Base-by-base conservation (phyloP, 2,797 vertebrate genomes). In the Phrynocephalus vlangalii region DNA sequence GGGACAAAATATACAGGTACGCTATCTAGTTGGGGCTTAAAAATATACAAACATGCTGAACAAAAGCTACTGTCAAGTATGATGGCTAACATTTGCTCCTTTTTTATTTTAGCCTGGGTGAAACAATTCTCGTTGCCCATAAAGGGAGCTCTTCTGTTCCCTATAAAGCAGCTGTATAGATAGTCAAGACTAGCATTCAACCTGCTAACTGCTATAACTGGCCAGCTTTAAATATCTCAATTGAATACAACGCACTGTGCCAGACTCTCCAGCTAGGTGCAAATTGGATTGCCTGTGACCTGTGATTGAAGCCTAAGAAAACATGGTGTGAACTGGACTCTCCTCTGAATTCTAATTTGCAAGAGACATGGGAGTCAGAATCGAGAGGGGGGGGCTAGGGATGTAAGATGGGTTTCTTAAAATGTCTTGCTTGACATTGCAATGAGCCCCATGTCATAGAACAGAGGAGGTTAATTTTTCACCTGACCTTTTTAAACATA, bases 191-290 rank as follows among this genome's bases (percentile, higher is more conserved):
- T 76, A 60, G 33, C 56, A 82, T 76, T 38, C 86, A 63, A 52
- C 71, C 60, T 73, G 26, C 87, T 82, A 81, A 76, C 60, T 81
- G 60, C 71, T 56, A 56, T 52, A 76, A 44, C 71, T 48, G 56
- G 66, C 26, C 71, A 76, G 66, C 48, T 70, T 85, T 76, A 80
- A 81, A 71, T 38, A 75, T 85, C 38, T n/a, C 81, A 28, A 81
- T 82, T 88, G 83, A 76, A 82, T 85, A 56, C 30, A 75, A 48
- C 44, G 30, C 30, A 56, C 24, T 81, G 26, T 82, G 63, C 11
- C 50, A 85, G 56, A 76, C 78, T 70, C 60, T 82, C 83, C 78
- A 70, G 78, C 78, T 88, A 85, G 83, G 83, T 82, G 79, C 72
- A 82, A 88, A 82, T 48, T 88, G 50, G 66, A 82, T 82, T 85